phyloP scores from a whole-genome alignment of 2,888 invertebrate species.

The Ennomos erosarius region DNA sequence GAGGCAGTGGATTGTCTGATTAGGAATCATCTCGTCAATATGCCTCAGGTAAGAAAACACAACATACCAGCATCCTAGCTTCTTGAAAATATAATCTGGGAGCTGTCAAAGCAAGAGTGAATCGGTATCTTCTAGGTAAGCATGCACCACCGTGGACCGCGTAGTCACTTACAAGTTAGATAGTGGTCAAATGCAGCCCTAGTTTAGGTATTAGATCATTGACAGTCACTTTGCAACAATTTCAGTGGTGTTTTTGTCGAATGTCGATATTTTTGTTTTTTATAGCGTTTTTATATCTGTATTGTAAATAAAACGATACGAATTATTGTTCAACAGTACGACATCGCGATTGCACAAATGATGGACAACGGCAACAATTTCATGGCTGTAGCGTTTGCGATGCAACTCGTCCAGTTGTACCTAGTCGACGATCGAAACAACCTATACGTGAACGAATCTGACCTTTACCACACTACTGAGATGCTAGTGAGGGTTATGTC shows the following conservation, averaged over 20 bases:
- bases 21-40: conserved; percentile 91
- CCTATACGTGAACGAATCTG: conserved; percentile 91
- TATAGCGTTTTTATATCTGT: not conserved
- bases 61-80: not conserved
- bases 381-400: conserved; percentile 94
- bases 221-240: no score
- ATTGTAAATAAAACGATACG: not conserved
- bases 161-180: no score
- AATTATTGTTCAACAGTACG: conserved; percentile 83
- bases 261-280: no score
- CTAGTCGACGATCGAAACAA: conserved; percentile 93
- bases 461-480: conserved; percentile 95
- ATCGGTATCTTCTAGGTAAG: no score
- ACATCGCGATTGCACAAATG: conserved; percentile 91
- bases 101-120: no score
- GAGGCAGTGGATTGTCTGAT: conserved; percentile 96
- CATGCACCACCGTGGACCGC: no score
- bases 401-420: conserved; percentile 95
- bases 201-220: no score
- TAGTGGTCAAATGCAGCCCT: no score
- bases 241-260: no score
- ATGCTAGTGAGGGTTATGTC: conserved; percentile 91
- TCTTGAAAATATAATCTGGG: no score
- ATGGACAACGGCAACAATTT: conserved; percentile 94
- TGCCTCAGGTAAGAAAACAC: conserved; percentile 84